These are phyloP conservation scores for Aphelocoma californica DNA, from an alignment of 2,797 vertebrate species.

Conservation along the genomic window DNA sequence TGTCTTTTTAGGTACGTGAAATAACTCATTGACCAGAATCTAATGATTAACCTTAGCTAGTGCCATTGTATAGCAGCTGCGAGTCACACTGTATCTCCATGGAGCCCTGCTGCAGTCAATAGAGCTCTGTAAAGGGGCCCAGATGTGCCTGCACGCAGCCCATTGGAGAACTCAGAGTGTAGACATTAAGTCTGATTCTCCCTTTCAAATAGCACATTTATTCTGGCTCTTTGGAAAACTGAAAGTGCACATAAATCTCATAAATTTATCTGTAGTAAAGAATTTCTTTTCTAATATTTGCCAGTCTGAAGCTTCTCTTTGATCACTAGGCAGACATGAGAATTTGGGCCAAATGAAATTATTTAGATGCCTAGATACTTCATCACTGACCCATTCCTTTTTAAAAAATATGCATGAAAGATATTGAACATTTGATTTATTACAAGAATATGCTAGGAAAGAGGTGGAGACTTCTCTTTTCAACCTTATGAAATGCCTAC, in stretches of 20 bases:
- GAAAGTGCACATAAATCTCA: not conserved
- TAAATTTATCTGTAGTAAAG: not conserved
- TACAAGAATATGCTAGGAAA: not conserved
- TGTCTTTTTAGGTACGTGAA: slow-evolving; percentile 24
- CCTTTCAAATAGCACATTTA: not conserved
- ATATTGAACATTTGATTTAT: not conserved
- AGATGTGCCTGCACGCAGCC: slow-evolving; percentile 11
- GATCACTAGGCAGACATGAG: not conserved
- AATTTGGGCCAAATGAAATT: not conserved
- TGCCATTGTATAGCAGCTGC: slow-evolving; percentile 5
- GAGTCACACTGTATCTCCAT: not conserved
- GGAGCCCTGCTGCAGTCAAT: slow-evolving; percentile 33
- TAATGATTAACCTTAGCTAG: slow-evolving; percentile 13
- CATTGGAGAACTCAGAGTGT: not conserved
- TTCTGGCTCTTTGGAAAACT: not conserved
- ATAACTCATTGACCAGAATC: slow-evolving; percentile 36
- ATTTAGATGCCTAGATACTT: not conserved
- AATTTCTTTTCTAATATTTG: not conserved
- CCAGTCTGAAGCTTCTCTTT: not conserved
- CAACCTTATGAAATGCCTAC: not conserved
- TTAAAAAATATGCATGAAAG: not conserved
- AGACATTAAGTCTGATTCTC: slow-evolving; percentile 19
- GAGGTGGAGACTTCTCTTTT: not conserved
- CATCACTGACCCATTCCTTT: not conserved
- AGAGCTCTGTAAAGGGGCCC: slow-evolving; percentile 25